A percentile compares a stretch with the other conserved stretches of the same genome.
Evolutionary conservation across 53 echinoderm and acorn worm species (phyloP).

Genomic region (Temnopleurus reevesii): DNA sequence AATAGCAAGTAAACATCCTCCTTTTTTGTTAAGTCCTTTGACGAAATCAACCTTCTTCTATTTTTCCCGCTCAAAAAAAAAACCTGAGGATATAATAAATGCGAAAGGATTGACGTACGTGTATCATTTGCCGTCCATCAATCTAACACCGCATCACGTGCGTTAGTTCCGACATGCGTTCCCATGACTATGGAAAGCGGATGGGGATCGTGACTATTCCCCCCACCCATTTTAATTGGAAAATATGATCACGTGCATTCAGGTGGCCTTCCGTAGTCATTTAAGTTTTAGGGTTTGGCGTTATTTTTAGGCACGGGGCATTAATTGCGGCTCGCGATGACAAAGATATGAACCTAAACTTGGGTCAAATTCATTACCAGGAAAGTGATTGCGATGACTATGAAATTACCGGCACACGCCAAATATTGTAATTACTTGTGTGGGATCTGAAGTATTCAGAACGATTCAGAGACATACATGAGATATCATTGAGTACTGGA

Average conservation of each 20-base stretch:
- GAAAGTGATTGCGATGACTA: neutral
- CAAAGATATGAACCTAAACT: slow-evolving; percentile 27
- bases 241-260: slow-evolving; percentile 18
- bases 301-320: slow-evolving; percentile 3
- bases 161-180: neutral
- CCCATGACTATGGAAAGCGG: slow-evolving; percentile 29
- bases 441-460: too few relatives aligned
- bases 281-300: neutral
- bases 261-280: slow-evolving; percentile 31
- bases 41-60: slow-evolving; percentile 35
- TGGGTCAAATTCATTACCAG: neutral
- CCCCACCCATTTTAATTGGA: slow-evolving; percentile 15
- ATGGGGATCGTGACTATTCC: slow-evolving; percentile 36
- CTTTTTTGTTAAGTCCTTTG: neutral
- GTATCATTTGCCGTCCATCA: neutral
- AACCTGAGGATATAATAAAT: neutral
- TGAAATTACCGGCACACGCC: too few relatives aligned
- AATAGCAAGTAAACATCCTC: neutral
- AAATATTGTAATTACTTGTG: too few relatives aligned
- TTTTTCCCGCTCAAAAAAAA: neutral
- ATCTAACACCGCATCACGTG: slow-evolving; percentile 27
- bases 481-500: too few relatives aligned
- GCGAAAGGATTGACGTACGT: slow-evolving; percentile 2
- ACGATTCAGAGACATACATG: too few relatives aligned
- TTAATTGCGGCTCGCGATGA: slow-evolving; percentile 25